A percentile compares a stretch with the other conserved stretches of the same genome.
Conservation (phyloP, 2,113 vertebrate genomes). For the Promerops cafer region DNA sequence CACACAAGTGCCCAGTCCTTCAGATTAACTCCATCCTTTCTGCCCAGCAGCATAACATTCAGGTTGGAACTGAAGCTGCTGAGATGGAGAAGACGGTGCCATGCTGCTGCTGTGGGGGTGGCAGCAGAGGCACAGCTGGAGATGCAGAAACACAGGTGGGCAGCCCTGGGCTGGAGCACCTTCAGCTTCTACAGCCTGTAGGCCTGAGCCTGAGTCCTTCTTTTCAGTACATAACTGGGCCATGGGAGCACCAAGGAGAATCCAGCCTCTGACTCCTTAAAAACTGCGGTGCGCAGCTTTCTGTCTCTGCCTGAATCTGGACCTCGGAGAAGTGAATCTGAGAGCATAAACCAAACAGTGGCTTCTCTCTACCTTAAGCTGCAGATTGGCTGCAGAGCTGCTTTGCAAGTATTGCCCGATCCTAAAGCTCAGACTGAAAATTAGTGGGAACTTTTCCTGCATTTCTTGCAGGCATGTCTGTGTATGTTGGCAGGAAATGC, state of each 20-base stretch:
- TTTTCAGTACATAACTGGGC: not conserved
- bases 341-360: not conserved
- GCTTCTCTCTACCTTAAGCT: not conserved
- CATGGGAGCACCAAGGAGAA: not conserved
- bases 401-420: not conserved
- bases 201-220: not conserved
- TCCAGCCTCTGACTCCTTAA: not conserved
- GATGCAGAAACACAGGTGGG: not conserved
- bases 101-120: not conserved
- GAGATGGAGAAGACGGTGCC: not conserved
- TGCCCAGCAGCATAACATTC: not conserved
- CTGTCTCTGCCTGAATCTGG: not conserved
- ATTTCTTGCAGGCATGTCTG: not conserved
- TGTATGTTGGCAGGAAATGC: not conserved
- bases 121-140: not conserved
- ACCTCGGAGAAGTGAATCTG: not conserved
- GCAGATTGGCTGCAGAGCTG: not conserved
- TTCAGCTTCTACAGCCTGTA: not conserved
- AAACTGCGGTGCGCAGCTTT: not conserved
- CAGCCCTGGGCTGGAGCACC: not conserved
- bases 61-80: not conserved
- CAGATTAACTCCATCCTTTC: not conserved
- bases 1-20: not conserved
- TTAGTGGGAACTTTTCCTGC: not conserved
- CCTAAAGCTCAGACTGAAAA: not conserved